Conservation (phyloP, 2,797 vertebrate genomes). For the Sebastes iracundus region DNA sequence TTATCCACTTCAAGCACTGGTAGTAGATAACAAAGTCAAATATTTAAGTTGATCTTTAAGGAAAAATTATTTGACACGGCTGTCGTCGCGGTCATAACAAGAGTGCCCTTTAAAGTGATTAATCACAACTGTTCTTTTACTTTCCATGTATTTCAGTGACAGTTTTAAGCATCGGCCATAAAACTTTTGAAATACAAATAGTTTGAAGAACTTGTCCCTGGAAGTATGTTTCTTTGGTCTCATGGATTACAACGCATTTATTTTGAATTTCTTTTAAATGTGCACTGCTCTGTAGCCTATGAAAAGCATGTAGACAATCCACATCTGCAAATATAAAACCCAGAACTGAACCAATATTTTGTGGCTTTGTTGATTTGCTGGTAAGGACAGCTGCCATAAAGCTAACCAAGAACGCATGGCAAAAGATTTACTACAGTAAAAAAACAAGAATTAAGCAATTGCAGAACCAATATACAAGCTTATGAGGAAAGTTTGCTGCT, state of each 20-base stretch:
- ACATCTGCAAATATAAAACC: background rate
- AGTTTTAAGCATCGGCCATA: conserved; percentile 1
- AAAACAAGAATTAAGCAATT: background rate
- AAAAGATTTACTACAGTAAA: background rate
- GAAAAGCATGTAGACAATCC: background rate
- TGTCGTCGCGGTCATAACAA: background rate
- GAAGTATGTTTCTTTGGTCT: background rate
- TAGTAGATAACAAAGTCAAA: background rate
- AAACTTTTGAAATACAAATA: background rate
- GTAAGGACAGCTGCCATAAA: background rate
- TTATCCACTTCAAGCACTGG: too few relatives aligned
- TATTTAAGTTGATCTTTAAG: background rate
- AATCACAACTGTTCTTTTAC: background rate
- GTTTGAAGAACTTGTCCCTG: background rate
- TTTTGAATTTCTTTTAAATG: background rate
- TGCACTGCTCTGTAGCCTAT: background rate
- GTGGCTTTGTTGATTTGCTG: conserved; percentile 19
- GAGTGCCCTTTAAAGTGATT: conserved; percentile 6
- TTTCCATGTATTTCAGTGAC: background rate
- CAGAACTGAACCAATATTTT: conserved; percentile 1
- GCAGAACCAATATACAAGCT: background rate
- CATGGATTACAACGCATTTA: background rate
- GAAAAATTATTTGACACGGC: background rate
- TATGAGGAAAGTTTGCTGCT: background rate
- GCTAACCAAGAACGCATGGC: conserved; percentile 11